Evolutionary conservation across 2,888 invertebrate genomes (phyloP).

Genomic region (Chirona hameri): DNA sequence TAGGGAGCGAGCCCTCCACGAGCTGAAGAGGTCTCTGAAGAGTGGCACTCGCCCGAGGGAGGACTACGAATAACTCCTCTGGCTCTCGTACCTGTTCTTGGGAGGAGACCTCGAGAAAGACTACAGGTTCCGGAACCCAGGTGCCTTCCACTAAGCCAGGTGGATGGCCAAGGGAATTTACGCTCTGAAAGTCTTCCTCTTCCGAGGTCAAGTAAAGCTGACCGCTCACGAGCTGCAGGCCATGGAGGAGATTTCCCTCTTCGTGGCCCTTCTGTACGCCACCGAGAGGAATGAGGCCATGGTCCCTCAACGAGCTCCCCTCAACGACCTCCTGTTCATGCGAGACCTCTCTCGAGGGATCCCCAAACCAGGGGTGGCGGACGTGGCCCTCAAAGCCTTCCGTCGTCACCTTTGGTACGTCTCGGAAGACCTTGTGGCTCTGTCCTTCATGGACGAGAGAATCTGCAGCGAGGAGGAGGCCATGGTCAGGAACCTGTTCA

Average conservation of each 20-base stretch:
- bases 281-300: too few species aligned
- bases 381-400: too few species aligned
- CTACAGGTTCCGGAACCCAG: not conserved
- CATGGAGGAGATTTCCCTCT: too few species aligned
- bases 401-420: too few species aligned
- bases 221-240: not conserved
- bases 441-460: not conserved
- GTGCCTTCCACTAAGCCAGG: not conserved
- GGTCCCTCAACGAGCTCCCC: too few species aligned
- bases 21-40: slow-evolving; percentile 28
- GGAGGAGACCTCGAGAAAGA: not conserved
- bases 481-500: not conserved
- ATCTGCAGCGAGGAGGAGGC: not conserved
- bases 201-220: not conserved
- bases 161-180: not conserved
- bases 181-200: not conserved
- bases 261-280: too few species aligned
- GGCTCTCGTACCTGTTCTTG: slow-evolving; percentile 27
- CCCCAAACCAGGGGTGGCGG: too few species aligned
- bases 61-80: slow-evolving; percentile 29
- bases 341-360: too few species aligned
- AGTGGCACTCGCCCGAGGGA: slow-evolving; percentile 23
- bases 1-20: not conserved
- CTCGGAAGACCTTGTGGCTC: too few species aligned
- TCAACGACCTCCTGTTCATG: too few species aligned